Conservation (phyloP, 2,888 invertebrate genomes). For the Halictus ligatus region DNA sequence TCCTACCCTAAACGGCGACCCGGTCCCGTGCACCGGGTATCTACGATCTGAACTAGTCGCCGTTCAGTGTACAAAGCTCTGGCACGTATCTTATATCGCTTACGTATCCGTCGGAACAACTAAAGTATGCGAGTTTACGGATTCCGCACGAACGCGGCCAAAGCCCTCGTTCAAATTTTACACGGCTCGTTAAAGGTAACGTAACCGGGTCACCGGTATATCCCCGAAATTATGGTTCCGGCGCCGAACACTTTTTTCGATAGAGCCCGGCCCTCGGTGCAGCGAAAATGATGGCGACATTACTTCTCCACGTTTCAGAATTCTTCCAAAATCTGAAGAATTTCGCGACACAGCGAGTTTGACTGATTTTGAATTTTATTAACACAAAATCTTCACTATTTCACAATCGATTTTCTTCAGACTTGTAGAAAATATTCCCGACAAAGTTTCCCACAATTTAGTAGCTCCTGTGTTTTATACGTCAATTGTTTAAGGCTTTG, state of each 20-base stretch:
- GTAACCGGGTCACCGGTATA: slow-evolving; percentile 61
- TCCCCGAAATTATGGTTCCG: slow-evolving; percentile 48
- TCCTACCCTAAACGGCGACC: slow-evolving; percentile 45
- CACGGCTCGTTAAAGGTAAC: slow-evolving; percentile 63
- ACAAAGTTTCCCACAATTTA: no score
- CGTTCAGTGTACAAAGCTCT: slow-evolving; percentile 35
- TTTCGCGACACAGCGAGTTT: not conserved
- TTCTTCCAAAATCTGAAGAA: not conserved
- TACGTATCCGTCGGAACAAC: slow-evolving; percentile 47
- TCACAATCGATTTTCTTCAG: not conserved
- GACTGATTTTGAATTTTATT: not conserved
- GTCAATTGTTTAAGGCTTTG: no score
- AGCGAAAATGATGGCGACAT: not conserved
- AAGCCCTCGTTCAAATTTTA: slow-evolving; percentile 60
- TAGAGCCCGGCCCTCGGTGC: slow-evolving; percentile 11
- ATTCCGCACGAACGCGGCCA: slow-evolving; percentile 61
- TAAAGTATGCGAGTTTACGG: slow-evolving; percentile 59
- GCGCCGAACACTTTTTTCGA: slow-evolving; percentile 33
- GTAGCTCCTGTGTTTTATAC: no score
- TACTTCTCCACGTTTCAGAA: not conserved
- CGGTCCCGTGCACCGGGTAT: slow-evolving; percentile 55
- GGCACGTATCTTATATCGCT: slow-evolving; percentile 35
- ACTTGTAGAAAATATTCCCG: not conserved
- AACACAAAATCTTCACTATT: not conserved
- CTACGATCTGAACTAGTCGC: slow-evolving; percentile 76